Evolutionary conservation across 2,113 vertebrate species (phyloP), one percentile per base, ranked within the genome.

Genomic region (Onychostruthus taczanowskii): DNA sequence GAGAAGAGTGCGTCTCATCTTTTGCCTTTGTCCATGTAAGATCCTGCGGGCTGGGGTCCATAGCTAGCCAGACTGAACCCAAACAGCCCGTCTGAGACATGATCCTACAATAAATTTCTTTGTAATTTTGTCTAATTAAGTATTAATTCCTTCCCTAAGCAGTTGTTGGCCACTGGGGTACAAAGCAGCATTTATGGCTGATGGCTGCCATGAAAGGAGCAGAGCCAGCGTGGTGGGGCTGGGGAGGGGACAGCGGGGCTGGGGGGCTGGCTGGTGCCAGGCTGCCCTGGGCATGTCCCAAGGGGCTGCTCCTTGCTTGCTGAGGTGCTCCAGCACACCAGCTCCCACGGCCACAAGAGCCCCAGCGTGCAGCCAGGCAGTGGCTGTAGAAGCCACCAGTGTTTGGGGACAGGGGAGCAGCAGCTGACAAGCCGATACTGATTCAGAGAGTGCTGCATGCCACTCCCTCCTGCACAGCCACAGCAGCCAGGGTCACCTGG

Each of bases 151-250:
- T 19, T 84, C 50, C 53, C 61, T 47, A 35, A 49, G 55, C 44
- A 67, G 64, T 67, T 79, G 56, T 62, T 39, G 47, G 72, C 53
- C 10, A 3, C 46, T 62, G 46, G 35, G 68, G 41, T 24, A 37
- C 58, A 76, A 30, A 68, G 49, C 63, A 23, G 10, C 55, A 27
- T n/a, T 87, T 44, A 16, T 14, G 63, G 37, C 27, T 2, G 4
- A 21, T 30, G 53, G 9, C 10, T 27, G 46, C 35, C 3, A 0
- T 9, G 66, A 9, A 20, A 43, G 28, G 52, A 35, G 26, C 13
- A 35, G 35, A 49, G 11, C 7, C 9, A 43, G 6, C 0, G 0
- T 1, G 1, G 27, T 12, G 19, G 41, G 33, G 37, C 55, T 6
- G 1, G 31, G 17, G 56, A 70, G 17, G 41, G 35, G 35, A 55